Conservation (phyloP, 1,140 invertebrate genomes). For the Gryon sp. region DNA sequence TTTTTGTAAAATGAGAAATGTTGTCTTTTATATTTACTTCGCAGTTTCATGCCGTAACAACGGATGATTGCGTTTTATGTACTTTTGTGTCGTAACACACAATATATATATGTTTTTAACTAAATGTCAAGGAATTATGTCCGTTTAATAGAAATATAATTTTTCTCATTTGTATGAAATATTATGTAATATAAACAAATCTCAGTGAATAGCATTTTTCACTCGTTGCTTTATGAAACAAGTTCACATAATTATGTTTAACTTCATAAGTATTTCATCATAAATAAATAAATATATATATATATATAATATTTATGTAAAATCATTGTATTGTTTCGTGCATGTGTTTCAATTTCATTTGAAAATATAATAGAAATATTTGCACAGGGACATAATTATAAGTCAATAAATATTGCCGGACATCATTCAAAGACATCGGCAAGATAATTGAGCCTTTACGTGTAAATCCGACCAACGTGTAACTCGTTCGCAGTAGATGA, state of each 20-base stretch:
- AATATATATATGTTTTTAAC: constrained; percentile 30
- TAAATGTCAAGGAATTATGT: constrained; percentile 21
- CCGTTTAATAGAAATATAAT: constrained; percentile 36
- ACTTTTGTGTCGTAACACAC: constrained; percentile 5
- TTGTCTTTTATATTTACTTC: constrained; percentile 6
- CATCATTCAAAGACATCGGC: constrained; percentile 21
- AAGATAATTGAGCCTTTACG: constrained; percentile 57
- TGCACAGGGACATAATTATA: constrained; percentile 25
- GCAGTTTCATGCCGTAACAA: constrained; percentile 10
- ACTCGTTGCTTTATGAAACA: background rate
- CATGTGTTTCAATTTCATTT: too few relatives aligned
- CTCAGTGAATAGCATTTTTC: background rate
- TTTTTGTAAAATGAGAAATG: constrained; percentile 9
- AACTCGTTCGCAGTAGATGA: constrained; percentile 50
- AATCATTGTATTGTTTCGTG: too few relatives aligned
- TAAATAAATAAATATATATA: constrained; percentile 32
- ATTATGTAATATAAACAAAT: constrained; percentile 8
- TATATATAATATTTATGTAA: too few relatives aligned
- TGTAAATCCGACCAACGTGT: constrained; percentile 50
- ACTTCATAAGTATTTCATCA: constrained; percentile 12
- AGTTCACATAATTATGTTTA: background rate
- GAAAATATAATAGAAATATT: background rate
- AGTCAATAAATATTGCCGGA: constrained; percentile 14
- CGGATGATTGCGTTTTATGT: constrained; percentile 33
- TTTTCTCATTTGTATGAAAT: constrained; percentile 33